phyloP scores from a whole-genome alignment of 2,888 invertebrate genomes.

The Mythimna pallens region DNA sequence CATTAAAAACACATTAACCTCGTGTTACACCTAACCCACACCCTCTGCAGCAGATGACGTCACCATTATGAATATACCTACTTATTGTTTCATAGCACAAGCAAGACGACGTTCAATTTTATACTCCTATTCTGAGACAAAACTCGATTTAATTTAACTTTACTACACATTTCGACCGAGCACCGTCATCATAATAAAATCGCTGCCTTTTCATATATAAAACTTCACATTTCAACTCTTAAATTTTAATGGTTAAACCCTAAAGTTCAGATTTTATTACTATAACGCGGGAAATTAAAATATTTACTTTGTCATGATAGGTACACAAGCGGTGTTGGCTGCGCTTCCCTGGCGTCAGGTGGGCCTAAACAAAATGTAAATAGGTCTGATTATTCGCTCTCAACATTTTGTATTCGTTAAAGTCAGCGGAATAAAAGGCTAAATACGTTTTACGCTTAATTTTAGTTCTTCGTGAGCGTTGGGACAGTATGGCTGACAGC shows the following conservation, averaged over 20 bases:
- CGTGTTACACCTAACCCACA: constrained; percentile 49
- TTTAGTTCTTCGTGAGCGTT: constrained; percentile 66
- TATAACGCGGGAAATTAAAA: constrained; percentile 65
- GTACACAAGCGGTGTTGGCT: constrained; percentile 61
- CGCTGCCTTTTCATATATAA: constrained; percentile 29
- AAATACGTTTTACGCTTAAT: constrained; percentile 73
- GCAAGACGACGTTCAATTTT: constrained; percentile 56
- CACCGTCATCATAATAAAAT: constrained; percentile 42
- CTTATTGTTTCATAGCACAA: constrained; percentile 59
- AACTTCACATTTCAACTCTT: constrained; percentile 30
- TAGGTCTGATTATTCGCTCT: constrained; percentile 80
- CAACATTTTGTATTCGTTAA: constrained; percentile 79
- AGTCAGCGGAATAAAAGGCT: constrained; percentile 77
- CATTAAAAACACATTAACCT: constrained; percentile 76
- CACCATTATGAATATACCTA: constrained; percentile 55
- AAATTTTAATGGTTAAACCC: constrained; percentile 34
- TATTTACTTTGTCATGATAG: constrained; percentile 68
- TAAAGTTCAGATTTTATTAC: constrained; percentile 54
- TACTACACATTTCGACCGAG: constrained; percentile 29
- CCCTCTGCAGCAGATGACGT: constrained; percentile 22
- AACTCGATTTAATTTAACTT: constrained; percentile 59
- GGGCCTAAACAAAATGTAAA: constrained; percentile 84
- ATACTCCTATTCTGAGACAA: constrained; percentile 45
- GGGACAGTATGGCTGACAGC: constrained; percentile 29
- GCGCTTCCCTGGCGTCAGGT: constrained; percentile 76